Conservation (phyloP, 2,113 vertebrate species). For the Microtus richardsoni region DNA sequence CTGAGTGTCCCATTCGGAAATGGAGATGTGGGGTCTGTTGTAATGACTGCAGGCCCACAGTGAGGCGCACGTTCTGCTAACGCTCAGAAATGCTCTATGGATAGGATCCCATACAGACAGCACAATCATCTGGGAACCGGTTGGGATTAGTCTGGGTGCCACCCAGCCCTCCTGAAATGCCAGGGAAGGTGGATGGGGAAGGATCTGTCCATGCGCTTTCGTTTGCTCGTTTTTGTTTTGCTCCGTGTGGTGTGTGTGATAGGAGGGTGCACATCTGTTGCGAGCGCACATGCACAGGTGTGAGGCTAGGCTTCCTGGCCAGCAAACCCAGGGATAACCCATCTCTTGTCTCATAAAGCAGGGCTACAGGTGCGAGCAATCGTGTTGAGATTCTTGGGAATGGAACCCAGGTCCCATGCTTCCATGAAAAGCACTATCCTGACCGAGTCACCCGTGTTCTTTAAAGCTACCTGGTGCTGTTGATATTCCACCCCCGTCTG, state of each 20-base stretch:
- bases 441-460: background rate
- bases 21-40: background rate
- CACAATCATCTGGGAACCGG: background rate
- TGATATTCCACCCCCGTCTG: fast-evolving
- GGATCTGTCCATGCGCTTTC: background rate
- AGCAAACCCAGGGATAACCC: background rate
- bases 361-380: background rate
- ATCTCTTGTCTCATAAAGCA: background rate
- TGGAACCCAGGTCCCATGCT: background rate
- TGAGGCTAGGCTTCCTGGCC: background rate
- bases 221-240: background rate
- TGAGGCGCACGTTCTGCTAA: fast-evolving
- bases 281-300: no score
- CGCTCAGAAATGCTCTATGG: no score
- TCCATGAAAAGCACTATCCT: background rate
- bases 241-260: background rate
- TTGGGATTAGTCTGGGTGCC: background rate
- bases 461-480: fast-evolving
- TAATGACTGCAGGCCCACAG: fast-evolving
- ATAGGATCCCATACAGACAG: background rate
- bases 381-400: background rate
- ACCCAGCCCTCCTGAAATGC: background rate
- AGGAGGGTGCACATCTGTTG: background rate
- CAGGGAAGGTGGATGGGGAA: background rate
- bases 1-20: background rate